Evolutionary conservation across 2,888 invertebrate species (phyloP).

Genomic region (Tinea pellionella): DNA sequence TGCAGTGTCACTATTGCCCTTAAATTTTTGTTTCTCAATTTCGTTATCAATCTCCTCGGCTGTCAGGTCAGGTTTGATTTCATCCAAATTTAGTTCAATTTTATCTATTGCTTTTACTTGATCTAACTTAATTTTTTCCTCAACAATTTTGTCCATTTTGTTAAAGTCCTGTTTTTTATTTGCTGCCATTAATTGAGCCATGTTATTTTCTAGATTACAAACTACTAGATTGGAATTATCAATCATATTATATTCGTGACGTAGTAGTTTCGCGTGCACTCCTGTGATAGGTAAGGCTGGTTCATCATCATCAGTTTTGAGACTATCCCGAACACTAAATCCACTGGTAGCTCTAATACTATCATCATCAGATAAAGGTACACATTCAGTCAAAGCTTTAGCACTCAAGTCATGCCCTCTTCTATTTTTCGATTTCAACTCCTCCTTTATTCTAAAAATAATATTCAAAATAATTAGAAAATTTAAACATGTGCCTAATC

Average conservation of each 20-base stretch:
- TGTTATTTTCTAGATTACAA: conserved; percentile 59
- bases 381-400: conserved; percentile 48
- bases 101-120: conserved; percentile 27
- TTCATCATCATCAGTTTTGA: conserved; percentile 64
- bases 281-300: conserved; percentile 56
- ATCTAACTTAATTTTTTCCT: conserved; percentile 41
- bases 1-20: conserved; percentile 45
- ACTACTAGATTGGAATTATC: conserved; percentile 62
- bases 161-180: conserved; percentile 44
- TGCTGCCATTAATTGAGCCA: conserved; percentile 53
- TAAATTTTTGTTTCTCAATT: conserved; percentile 40
- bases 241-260: conserved; percentile 60
- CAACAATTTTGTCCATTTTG: conserved; percentile 59
- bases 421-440: conserved; percentile 32
- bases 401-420: conserved; percentile 52
- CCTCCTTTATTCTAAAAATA: conserved; percentile 26
- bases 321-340: conserved; percentile 58
- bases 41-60: conserved; percentile 21
- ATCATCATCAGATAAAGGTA: conserved; percentile 62
- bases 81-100: conserved; percentile 18
- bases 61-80: conserved; percentile 24
- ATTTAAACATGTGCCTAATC: not conserved
- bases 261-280: conserved; percentile 52
- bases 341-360: conserved; percentile 62
- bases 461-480: not conserved